These are phyloP conservation scores for Scalopus aquaticus DNA, from an alignment of 2,113 vertebrate genomes.

Conservation along the genomic window DNA sequence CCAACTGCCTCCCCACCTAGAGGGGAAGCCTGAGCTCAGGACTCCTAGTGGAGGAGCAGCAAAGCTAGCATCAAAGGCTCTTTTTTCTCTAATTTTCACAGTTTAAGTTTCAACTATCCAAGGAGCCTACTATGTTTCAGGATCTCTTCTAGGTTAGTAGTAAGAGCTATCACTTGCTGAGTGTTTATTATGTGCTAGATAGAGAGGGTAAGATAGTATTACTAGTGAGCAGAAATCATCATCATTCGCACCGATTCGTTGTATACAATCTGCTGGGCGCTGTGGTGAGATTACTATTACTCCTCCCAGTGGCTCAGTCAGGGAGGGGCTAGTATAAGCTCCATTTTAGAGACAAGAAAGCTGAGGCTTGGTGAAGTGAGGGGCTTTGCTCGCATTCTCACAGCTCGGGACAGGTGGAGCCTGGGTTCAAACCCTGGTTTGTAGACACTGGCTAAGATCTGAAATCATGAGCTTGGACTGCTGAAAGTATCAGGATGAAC, in stretches of 20 bases:
- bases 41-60: neutral
- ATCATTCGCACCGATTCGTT: neutral
- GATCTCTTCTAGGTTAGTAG: neutral
- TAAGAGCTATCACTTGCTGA: neutral
- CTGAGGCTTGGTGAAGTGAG: neutral
- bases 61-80: neutral
- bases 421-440: neutral
- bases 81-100: neutral
- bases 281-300: too few relatives aligned
- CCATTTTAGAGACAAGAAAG: neutral
- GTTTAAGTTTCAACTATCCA: neutral
- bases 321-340: too few relatives aligned
- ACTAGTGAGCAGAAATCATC: neutral
- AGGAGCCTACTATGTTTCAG: neutral
- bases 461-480: neutral
- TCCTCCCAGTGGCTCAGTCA: neutral
- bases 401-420: neutral
- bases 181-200: neutral
- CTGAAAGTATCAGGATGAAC: neutral
- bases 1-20: fast-evolving
- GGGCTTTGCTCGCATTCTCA: neutral
- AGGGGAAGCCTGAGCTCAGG: too few relatives aligned
- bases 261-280: too few relatives aligned
- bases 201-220: neutral
- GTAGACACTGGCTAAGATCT: neutral